A percentile compares a stretch with the other conserved stretches of the same genome.
These are phyloP conservation scores for Ataeniobius toweri DNA, from an alignment of 2,797 vertebrate genomes.

Conservation along the genomic window DNA sequence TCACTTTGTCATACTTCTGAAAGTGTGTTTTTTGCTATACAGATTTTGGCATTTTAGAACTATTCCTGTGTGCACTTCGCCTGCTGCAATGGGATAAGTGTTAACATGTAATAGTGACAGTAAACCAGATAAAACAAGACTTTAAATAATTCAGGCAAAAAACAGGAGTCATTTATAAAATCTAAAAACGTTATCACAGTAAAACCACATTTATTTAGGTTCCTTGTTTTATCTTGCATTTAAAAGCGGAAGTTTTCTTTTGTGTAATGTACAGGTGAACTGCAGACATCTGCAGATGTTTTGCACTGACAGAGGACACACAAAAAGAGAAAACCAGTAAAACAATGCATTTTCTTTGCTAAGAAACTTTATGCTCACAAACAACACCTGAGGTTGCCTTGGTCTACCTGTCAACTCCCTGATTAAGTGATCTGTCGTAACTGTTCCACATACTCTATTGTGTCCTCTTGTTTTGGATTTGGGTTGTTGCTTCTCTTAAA, in stretches of 20 bases:
- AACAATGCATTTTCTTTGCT: no score
- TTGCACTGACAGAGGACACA: no score
- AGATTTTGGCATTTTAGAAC: not conserved
- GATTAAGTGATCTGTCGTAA: no score
- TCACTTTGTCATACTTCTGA: not conserved
- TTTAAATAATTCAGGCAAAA: not conserved
- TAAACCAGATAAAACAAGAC: not conserved
- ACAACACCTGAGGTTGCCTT: no score
- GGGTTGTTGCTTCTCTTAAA: no score
- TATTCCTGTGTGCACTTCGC: not conserved
- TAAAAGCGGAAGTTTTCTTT: not conserved
- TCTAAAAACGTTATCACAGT: not conserved
- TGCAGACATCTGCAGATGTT: no score
- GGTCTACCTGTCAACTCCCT: no score
- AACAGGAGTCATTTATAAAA: not conserved
- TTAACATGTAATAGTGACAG: not conserved
- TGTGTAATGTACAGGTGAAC: not conserved
- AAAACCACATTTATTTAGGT: not conserved
- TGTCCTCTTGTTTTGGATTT: no score
- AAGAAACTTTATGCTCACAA: no score
- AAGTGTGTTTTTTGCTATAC: not conserved
- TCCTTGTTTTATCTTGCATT: not conserved
- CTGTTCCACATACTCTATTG: no score
- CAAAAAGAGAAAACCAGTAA: no score
- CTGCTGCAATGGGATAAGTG: not conserved